Evolutionary conservation across 2,113 vertebrate species (phyloP).

Genomic region (Notiomystis cincta): DNA sequence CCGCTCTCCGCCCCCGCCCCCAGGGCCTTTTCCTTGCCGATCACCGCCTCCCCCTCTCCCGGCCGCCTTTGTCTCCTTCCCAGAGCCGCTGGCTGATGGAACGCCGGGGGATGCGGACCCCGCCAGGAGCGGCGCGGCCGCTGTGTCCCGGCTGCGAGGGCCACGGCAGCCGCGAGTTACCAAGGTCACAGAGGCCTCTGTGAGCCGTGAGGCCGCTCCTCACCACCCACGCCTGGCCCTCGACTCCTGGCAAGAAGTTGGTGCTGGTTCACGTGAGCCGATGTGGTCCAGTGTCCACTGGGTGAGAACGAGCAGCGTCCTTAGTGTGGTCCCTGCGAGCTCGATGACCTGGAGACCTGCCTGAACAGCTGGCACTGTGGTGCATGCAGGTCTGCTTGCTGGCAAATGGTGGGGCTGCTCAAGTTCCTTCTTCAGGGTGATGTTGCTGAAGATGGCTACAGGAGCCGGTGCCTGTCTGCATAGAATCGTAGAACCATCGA

Average conservation of each 20-base stretch:
- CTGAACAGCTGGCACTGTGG: fast-evolving
- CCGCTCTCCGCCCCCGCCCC: fast-evolving
- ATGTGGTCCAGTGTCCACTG: no score
- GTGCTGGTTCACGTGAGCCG: neutral
- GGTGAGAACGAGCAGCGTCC: fast-evolving
- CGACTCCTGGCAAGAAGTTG: neutral
- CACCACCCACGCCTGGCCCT: neutral
- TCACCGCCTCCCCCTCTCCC: fast-evolving
- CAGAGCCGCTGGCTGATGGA: neutral
- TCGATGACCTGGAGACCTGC: neutral
- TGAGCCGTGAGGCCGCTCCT: neutral
- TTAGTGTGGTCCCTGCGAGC: fast-evolving
- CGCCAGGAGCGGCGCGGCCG: neutral
- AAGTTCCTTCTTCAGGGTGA: neutral
- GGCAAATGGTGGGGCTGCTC: neutral
- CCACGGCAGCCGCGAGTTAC: neutral
- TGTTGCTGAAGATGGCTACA: neutral
- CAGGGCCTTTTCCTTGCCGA: fast-evolving
- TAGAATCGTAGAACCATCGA: fast-evolving
- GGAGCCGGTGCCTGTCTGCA: neutral
- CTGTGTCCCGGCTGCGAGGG: neutral
- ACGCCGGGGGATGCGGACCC: no score
- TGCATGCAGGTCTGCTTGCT: fast-evolving
- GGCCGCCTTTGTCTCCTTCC: neutral
- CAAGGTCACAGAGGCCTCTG: neutral